phyloP scores from a whole-genome alignment of 1,140 invertebrate genomes.

The Drosophila trapezifrons region DNA sequence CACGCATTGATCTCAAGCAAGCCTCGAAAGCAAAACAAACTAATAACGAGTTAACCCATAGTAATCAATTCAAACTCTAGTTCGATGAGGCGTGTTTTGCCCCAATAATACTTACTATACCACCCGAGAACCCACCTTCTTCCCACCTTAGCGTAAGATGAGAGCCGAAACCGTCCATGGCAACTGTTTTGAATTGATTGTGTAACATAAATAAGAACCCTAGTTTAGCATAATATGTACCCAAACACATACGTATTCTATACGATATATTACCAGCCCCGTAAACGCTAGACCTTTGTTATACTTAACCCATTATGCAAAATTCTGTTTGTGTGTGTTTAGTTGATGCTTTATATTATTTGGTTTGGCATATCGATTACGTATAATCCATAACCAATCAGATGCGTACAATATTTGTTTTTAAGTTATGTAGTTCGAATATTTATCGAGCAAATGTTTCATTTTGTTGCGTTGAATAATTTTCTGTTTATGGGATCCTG shows the following conservation, averaged over 20 bases:
- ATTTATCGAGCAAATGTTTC: constrained; percentile 15
- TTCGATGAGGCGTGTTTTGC: constrained; percentile 35
- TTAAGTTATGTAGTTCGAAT: constrained; percentile 33
- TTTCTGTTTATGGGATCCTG: constrained; percentile 12
- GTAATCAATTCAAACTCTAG: constrained; percentile 41
- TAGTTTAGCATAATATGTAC: constrained; percentile 46
- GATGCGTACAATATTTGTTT: constrained; percentile 17
- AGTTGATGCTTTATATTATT: constrained; percentile 59
- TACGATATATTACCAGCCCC: constrained; percentile 40
- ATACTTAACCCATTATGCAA: constrained; percentile 25
- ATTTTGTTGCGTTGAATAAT: constrained; percentile 36
- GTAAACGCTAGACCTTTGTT: constrained; percentile 46
- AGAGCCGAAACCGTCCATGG: constrained; percentile 32
- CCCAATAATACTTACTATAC: constrained; percentile 30
- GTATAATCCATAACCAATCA: constrained; percentile 12
- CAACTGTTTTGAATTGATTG: constrained; percentile 50
- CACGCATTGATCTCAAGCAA: constrained; percentile 55
- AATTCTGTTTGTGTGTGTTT: constrained; percentile 47
- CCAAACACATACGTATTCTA: constrained; percentile 24
- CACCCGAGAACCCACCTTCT: constrained; percentile 1
- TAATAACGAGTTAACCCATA: constrained; percentile 35
- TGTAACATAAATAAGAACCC: constrained; percentile 51
- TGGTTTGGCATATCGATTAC: constrained; percentile 44
- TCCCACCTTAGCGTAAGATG: constrained; percentile 57
- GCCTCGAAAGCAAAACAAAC: constrained; percentile 46